Evolutionary conservation across 37 sponge, comb jelly and placozoan species (phyloP), one percentile per base, ranked within the genome.

Genomic region (Chondrosia reniformis): DNA sequence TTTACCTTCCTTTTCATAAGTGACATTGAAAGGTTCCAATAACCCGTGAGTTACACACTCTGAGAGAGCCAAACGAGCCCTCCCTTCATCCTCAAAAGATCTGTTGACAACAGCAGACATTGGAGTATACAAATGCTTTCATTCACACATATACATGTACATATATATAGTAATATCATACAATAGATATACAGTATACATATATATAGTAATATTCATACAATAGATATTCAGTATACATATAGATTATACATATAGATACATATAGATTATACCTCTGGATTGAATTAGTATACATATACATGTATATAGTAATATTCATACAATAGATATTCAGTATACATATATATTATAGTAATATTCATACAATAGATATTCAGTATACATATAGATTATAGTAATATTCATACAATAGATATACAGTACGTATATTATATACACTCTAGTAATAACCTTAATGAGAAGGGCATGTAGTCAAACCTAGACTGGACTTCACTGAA

Each of bases 41-140:
- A 99, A 80, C 45, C 87, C 88, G 76, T 99, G 99, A 55, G 85
- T 99, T 24, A 92, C 74, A 79, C 99, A 99, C 80, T 99, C 99
- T 36, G 90, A 86, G 19, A 99, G 84, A 37, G 96, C 99, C 92
- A 99, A 92, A 37, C 92, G 78, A 1, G 99, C 99, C 73, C 88
- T 99, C 0, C 83, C 85, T 72, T 95, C 94, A 41, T 99, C 99
- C 57, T 99, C 99, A 93, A 88, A 93, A n/a, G 96, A 85, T 75
- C 92, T 87, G 75, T 28, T n/a, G n/a, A n/a, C n/a, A n/a, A n/a
- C n/a, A n/a, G n/a, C n/a, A n/a, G n/a, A n/a, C n/a, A n/a, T n/a
- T n/a, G n/a, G n/a, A n/a, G n/a, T n/a, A n/a, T 65, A 7, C 76
- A 65, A 64, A 85, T 77, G 56, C 78, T 77, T 78, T 77, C 77